Evolutionary conservation across 2,797 vertebrate species (phyloP).

Genomic region (Acropternis orthonyx): DNA sequence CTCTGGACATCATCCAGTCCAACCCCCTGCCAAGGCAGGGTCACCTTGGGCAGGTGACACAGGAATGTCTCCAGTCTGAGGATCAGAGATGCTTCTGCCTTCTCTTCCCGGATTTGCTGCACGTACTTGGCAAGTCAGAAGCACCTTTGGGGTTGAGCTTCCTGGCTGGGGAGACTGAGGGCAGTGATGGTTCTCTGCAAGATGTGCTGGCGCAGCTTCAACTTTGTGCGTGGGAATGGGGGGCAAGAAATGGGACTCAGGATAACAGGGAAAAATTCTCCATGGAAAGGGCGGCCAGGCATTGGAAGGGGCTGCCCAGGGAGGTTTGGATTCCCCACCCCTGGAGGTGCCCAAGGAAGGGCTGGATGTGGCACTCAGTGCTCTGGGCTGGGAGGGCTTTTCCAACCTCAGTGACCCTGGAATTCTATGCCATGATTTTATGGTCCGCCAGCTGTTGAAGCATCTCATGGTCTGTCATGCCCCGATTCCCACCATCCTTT

Average conservation of each 20-base stretch:
- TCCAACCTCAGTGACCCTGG: not conserved
- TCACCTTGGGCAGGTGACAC: not conserved
- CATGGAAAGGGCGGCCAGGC: not conserved
- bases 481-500: not conserved
- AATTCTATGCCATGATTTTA: not conserved
- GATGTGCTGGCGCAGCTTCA: not conserved
- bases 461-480: not conserved
- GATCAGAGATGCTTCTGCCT: not conserved
- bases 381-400: not conserved
- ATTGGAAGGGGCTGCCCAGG: not conserved
- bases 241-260: not conserved
- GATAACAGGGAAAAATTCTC: not conserved
- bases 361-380: not conserved
- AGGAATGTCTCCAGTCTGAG: not conserved
- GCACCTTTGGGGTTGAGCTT: not conserved
- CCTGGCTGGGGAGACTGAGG: not conserved
- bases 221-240: accelerated
- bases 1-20: not conserved
- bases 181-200: not conserved
- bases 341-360: not conserved
- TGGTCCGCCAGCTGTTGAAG: not conserved
- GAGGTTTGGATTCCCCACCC: not conserved
- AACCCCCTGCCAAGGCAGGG: not conserved
- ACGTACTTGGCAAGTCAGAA: not conserved
- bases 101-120: not conserved